These are phyloP conservation scores for Linhomoeus sp. DNA, from an alignment of 2,888 invertebrate species.

Conservation along the genomic window DNA sequence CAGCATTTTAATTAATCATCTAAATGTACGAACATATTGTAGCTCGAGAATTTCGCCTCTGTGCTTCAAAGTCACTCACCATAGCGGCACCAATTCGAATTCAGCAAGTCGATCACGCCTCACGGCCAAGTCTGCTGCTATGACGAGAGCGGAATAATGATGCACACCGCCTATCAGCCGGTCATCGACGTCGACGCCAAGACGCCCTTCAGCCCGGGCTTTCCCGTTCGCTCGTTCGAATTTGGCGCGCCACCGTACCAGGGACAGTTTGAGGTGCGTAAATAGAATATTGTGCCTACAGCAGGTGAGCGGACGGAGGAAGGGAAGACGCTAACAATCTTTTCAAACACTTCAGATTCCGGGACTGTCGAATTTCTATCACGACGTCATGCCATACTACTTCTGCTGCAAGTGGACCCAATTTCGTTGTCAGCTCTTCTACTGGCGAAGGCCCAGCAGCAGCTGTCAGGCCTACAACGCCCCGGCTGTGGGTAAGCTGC, in stretches of 20 bases:
- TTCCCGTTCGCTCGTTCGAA: conserved; percentile 39
- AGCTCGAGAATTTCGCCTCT: background rate
- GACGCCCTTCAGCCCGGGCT: conserved; percentile 6
- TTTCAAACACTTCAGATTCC: background rate
- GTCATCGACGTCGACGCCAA: background rate
- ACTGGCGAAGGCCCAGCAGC: too few species aligned
- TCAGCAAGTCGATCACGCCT: conserved; percentile 17
- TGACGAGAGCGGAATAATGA: conserved; percentile 62
- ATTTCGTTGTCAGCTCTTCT: too few species aligned
- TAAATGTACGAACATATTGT: too few species aligned
- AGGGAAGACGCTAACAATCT: too few species aligned
- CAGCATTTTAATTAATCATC: too few species aligned
- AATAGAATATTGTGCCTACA: too few species aligned
- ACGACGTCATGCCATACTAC: too few species aligned
- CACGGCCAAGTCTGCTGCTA: conserved; percentile 83
- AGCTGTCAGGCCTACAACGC: too few species aligned
- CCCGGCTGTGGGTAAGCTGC: background rate
- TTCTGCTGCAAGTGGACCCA: too few species aligned
- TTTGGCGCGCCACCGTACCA: conserved; percentile 78
- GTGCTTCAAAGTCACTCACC: background rate
- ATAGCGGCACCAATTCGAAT: conserved; percentile 4
- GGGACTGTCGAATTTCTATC: too few species aligned
- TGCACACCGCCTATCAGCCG: conserved; percentile 77
- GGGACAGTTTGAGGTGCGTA: conserved; percentile 64
- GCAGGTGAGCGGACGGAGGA: too few species aligned